These are phyloP conservation scores for Seriola rivoliana DNA, from an alignment of 2,113 vertebrate genomes.

Conservation along the genomic window DNA sequence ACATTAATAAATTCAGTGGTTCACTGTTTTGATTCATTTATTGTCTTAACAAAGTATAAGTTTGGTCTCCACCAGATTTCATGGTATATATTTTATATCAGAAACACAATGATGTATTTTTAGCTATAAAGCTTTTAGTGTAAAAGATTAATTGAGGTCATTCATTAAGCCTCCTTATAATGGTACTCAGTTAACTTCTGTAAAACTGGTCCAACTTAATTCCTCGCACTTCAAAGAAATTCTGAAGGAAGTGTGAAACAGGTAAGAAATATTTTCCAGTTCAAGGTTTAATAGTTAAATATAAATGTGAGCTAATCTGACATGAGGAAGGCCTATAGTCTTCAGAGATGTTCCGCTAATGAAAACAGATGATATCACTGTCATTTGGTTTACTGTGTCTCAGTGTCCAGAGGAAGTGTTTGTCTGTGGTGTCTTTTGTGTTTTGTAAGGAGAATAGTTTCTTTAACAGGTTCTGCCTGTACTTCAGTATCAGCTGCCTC, in stretches of 20 bases:
- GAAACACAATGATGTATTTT: background rate
- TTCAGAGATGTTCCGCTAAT: background rate
- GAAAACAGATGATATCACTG: background rate
- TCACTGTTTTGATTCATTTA: too few species aligned
- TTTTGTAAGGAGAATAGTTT: too few species aligned
- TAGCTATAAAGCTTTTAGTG: background rate
- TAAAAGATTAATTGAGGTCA: slow-evolving; percentile 16
- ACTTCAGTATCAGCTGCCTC: background rate
- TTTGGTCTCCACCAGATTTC: background rate
- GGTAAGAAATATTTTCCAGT: background rate
- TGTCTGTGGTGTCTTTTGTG: too few species aligned
- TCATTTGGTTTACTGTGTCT: too few species aligned
- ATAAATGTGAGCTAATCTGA: background rate
- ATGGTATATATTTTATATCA: background rate
- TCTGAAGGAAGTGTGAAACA: background rate
- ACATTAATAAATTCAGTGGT: too few species aligned
- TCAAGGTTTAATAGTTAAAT: background rate
- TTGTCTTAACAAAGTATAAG: too few species aligned
- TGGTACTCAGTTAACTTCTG: background rate
- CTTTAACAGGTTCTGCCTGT: too few species aligned
- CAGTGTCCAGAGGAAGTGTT: too few species aligned
- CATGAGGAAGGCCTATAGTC: background rate
- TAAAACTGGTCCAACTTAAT: background rate
- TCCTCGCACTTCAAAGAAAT: slow-evolving; percentile 1
- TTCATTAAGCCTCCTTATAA: background rate